Evolutionary conservation across 2,113 vertebrate genomes (phyloP).

Genomic region (Lophotis ruficrista): DNA sequence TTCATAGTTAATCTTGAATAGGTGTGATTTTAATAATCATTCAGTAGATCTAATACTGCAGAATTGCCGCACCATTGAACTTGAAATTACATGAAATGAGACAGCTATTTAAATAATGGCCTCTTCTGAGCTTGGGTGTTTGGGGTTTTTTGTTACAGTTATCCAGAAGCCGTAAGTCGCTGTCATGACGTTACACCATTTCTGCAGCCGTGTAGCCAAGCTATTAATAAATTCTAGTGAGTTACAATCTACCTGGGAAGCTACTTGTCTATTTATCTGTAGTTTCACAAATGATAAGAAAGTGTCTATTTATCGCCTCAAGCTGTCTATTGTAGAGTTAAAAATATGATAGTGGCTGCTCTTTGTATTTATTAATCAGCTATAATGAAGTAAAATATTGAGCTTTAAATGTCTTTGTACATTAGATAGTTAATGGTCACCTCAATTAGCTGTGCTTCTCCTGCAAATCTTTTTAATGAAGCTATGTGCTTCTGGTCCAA

Average conservation of each 20-base stretch:
- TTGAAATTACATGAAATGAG: slow-evolving; percentile 61
- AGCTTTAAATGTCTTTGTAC: not conserved
- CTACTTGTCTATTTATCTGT: slow-evolving; percentile 13
- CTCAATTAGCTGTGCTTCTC: not conserved
- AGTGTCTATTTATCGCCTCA: not conserved
- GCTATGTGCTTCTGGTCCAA: not conserved
- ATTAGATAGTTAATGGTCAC: not conserved
- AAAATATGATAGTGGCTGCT: not conserved
- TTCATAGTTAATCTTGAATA: slow-evolving; percentile 68
- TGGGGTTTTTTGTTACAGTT: slow-evolving; percentile 1
- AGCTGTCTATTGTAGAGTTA: not conserved
- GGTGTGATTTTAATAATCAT: slow-evolving; percentile 70
- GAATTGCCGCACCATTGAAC: slow-evolving; percentile 65
- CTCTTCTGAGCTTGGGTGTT: slow-evolving; percentile 31
- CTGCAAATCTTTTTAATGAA: not conserved
- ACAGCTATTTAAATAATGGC: slow-evolving; percentile 66
- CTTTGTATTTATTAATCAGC: not conserved
- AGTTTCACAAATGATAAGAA: not conserved
- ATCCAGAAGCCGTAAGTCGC: not conserved
- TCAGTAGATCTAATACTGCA: slow-evolving; percentile 59
- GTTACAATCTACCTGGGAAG: not conserved
- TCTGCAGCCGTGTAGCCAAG: not conserved
- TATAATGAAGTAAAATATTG: not conserved
- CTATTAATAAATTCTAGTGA: not conserved
- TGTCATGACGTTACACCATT: not conserved